These are phyloP conservation scores for Esperia sulphurella DNA, from an alignment of 2,888 invertebrate genomes.

Conservation along the genomic window DNA sequence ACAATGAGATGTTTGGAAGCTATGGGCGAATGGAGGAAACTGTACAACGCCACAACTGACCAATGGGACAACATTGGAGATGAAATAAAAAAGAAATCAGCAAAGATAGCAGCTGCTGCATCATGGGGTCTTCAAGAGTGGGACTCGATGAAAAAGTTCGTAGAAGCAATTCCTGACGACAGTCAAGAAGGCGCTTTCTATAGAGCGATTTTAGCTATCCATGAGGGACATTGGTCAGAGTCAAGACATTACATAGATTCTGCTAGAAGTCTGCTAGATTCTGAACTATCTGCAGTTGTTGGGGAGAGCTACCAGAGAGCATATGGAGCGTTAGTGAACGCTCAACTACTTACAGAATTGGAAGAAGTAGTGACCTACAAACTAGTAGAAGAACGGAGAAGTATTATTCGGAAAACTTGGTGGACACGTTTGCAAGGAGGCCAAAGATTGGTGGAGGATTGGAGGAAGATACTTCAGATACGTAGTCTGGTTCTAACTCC, in stretches of 20 bases:
- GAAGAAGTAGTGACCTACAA: slow-evolving; percentile 99
- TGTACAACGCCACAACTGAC: slow-evolving; percentile 89
- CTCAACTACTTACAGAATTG: slow-evolving; percentile 97
- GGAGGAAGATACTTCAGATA: slow-evolving; percentile 97
- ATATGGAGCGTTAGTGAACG: slow-evolving; percentile 96
- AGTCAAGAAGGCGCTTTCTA: slow-evolving; percentile 97
- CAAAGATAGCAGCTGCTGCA: slow-evolving; percentile 94
- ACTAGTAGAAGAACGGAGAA: slow-evolving; percentile 93
- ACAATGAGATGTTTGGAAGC: slow-evolving; percentile 98
- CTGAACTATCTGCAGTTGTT: slow-evolving; percentile 96
- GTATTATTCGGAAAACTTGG: slow-evolving; percentile 91
- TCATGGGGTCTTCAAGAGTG: slow-evolving; percentile 97
- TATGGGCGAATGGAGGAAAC: slow-evolving; percentile 96
- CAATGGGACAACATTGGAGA: slow-evolving; percentile 69
- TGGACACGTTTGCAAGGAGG: slow-evolving; percentile 97
- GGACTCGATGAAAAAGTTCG: slow-evolving; percentile 95
- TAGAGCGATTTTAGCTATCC: slow-evolving; percentile 93
- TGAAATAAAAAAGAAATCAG: slow-evolving; percentile 81
- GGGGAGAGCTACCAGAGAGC: slow-evolving; percentile 97
- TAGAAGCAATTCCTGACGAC: slow-evolving; percentile 91
- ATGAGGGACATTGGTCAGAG: slow-evolving; percentile 85
- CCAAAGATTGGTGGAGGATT: slow-evolving; percentile 96
- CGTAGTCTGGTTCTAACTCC: slow-evolving; percentile 95
- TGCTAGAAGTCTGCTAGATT: slow-evolving; percentile 95
- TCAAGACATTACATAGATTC: slow-evolving; percentile 92